Evolutionary conservation across 2,888 invertebrate genomes (phyloP), one percentile per base, ranked within the genome.

Genomic region (Abrostola tripartita): DNA sequence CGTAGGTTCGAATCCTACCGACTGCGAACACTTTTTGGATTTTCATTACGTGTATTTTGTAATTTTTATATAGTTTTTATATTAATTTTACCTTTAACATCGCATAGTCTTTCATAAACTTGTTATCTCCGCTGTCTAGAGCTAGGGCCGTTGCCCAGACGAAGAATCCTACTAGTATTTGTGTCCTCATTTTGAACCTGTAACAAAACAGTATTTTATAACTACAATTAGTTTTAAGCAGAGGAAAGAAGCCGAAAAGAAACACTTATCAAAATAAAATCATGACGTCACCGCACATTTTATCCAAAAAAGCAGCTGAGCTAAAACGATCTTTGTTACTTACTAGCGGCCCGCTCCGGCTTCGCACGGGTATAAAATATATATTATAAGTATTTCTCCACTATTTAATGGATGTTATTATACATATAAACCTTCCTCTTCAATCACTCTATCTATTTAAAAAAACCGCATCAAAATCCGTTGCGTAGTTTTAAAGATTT

Each of bases 1-100:
- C 97, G 97, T 97, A 97, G 97, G 97, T 97, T 97, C 97, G 97
- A 97, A 96, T 97, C 97, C 97, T 97, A 96, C 97, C 96, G 96
- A 96, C 97, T 97, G 97, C 97, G 97, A 83, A 85, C 0, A 5
- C 68, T 83, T 90, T 92, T 86, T 76, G 53, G 7, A 10, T 65
- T 50, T 65, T 0, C 50, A 41, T 12, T 37, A 54, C 4, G 2
- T 0, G 0, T 24, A 24, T 8, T 35, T 49, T 5, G 5, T 11
- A 5, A 35, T 49, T 9, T 11, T 8, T 11, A 4, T 35, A 36
- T 2, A 11, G n/a, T 36, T n/a, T 2, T 36, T 5, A 5, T 9
- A 6, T 50, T 6, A 50, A 24, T 42, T 62, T 82, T 86, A 96
- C 96, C 95, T 96, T 96, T 95, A 96, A 95, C 96, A 96, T 96